phyloP scores from a whole-genome alignment of 2,113 vertebrate genomes.

The Sus scrofa region DNA sequence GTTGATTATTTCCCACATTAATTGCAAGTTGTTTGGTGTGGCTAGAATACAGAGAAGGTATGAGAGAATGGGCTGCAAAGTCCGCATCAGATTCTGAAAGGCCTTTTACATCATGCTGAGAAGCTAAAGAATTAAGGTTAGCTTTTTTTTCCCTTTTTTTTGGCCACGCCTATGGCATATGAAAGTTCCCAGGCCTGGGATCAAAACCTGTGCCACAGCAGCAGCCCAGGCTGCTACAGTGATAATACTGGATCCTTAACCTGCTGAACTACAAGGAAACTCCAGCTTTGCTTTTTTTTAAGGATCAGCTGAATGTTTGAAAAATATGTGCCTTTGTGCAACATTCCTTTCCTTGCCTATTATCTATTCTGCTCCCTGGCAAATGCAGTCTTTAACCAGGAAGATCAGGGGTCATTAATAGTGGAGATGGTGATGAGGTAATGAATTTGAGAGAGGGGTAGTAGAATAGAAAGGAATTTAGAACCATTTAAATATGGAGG shows the following conservation, averaged over 20 bases:
- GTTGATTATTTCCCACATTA: slow-evolving; percentile 12
- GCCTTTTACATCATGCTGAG: slow-evolving; percentile 22
- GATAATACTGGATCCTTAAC: too few relatives aligned
- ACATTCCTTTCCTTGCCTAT: neutral
- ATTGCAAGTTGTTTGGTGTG: neutral
- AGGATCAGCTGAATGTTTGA: slow-evolving; percentile 18
- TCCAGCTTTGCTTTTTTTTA: slow-evolving; percentile 30
- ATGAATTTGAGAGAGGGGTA: slow-evolving; percentile 16
- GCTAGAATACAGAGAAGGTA: slow-evolving; percentile 22
- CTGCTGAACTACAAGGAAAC: too few relatives aligned
- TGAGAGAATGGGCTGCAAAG: neutral
- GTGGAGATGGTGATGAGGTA: neutral
- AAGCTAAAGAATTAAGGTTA: slow-evolving; percentile 47
- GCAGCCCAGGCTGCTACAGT: too few relatives aligned
- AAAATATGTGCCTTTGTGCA: slow-evolving; percentile 32
- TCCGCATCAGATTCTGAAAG: slow-evolving; percentile 7
- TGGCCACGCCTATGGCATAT: too few relatives aligned
- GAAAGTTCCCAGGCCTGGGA: too few relatives aligned
- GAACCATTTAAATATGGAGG: neutral
- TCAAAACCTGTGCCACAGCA: too few relatives aligned
- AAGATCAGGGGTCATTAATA: neutral
- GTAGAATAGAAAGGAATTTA: neutral
- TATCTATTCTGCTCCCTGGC: slow-evolving; percentile 1
- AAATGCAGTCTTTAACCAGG: neutral
- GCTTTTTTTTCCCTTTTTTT: neutral